These are phyloP conservation scores for Philaethria dido DNA, from an alignment of 2,888 invertebrate species.

Conservation along the genomic window DNA sequence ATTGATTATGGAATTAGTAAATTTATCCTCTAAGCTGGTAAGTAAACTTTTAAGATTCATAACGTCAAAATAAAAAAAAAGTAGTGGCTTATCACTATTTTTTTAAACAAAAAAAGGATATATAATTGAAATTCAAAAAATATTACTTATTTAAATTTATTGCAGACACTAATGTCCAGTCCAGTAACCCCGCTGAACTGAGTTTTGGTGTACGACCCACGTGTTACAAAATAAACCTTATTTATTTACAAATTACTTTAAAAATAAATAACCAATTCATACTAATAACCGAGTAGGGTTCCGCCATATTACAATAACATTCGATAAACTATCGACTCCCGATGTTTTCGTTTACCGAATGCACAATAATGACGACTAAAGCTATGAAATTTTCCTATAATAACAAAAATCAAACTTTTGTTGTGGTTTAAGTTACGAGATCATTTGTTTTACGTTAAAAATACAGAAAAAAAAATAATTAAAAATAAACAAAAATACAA, in stretches of 20 bases:
- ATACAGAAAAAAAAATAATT: constrained; percentile 42
- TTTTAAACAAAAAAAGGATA: too few species aligned
- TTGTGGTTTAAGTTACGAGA: constrained; percentile 73
- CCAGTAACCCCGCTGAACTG: constrained; percentile 76
- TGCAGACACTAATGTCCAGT: constrained; percentile 81
- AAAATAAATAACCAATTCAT: constrained; percentile 79
- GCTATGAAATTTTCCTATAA: constrained; percentile 46
- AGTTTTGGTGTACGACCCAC: constrained; percentile 70
- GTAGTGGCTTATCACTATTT: too few species aligned
- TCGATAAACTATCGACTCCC: constrained; percentile 20
- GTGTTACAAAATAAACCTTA: constrained; percentile 66
- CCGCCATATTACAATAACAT: constrained; percentile 28
- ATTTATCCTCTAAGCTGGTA: too few species aligned
- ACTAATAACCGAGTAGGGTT: constrained; percentile 66
- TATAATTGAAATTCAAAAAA: constrained; percentile 49
- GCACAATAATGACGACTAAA: constrained; percentile 38
- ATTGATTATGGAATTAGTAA: too few species aligned
- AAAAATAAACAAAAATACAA: constrained; percentile 51
- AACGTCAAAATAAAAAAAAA: too few species aligned
- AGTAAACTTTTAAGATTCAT: too few species aligned
- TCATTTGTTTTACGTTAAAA: constrained; percentile 73
- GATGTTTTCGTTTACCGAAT: constrained; percentile 22
- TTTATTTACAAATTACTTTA: constrained; percentile 66
- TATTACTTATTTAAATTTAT: constrained; percentile 74
- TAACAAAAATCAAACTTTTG: constrained; percentile 51